Evolutionary conservation across 2,888 invertebrate species (phyloP).

Genomic region (Acleris emargana): DNA sequence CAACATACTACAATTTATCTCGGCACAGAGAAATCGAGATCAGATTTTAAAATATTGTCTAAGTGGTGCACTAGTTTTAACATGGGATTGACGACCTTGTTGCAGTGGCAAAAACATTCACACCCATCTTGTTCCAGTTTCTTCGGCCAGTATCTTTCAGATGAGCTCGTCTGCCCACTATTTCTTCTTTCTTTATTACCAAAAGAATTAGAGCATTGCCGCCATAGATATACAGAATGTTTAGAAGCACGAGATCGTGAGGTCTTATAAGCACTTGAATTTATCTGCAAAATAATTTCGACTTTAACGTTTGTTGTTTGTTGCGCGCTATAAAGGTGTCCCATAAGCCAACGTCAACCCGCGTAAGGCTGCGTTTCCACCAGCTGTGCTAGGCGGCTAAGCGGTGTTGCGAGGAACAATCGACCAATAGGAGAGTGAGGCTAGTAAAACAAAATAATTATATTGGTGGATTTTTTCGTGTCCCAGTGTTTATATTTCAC

Average conservation of each 20-base stretch:
- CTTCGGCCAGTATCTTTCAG: constrained; percentile 48
- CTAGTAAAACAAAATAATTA: no score
- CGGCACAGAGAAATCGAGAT: constrained; percentile 49
- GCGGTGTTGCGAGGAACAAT: no score
- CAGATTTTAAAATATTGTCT: constrained; percentile 56
- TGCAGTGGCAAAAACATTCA: constrained; percentile 46
- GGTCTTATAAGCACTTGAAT: constrained; percentile 15
- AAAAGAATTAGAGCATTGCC: constrained; percentile 41
- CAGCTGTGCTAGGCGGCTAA: no score
- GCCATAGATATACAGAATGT: constrained; percentile 49
- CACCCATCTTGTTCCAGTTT: constrained; percentile 26
- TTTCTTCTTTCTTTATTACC: constrained; percentile 40
- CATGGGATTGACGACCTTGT: constrained; percentile 59
- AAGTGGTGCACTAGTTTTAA: constrained; percentile 62
- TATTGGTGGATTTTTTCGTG: no score
- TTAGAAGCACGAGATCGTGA: constrained; percentile 41
- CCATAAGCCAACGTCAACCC: no score
- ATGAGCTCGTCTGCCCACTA: constrained; percentile 36
- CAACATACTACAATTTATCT: constrained; percentile 21
- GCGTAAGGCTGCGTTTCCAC: no score
- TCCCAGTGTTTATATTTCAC: no score
- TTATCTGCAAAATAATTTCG: constrained; percentile 32
- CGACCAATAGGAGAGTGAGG: no score
- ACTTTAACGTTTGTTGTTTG: not conserved
- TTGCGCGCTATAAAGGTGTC: not conserved